Percentiles rank a stretch among this genome's conserved stretches.
These are phyloP conservation scores for Plebejus argus DNA, from an alignment of 2,888 invertebrate species.

Conservation along the genomic window DNA sequence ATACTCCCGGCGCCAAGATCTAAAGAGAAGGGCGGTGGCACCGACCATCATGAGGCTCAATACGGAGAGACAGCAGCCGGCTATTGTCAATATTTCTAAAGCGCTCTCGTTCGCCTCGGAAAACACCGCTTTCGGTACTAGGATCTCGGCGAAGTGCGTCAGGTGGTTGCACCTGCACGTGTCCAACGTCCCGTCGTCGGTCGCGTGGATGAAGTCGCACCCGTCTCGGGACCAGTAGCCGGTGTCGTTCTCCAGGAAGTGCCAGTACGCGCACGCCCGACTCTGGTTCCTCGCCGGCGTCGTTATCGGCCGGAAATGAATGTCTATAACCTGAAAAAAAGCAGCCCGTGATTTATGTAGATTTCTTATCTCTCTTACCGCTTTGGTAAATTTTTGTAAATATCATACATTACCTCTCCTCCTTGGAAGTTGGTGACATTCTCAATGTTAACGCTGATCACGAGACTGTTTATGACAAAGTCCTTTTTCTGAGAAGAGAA, in stretches of 20 bases:
- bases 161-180: constrained; percentile 79
- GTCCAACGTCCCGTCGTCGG: constrained; percentile 58
- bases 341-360: constrained; percentile 26
- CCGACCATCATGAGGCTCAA: constrained; percentile 76
- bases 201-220: constrained; percentile 65
- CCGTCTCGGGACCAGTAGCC: constrained; percentile 80
- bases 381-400: too few relatives aligned
- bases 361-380: too few relatives aligned
- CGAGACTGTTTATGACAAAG: constrained; percentile 63
- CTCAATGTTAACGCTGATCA: constrained; percentile 73
- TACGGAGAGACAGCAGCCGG: constrained; percentile 76
- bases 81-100: constrained; percentile 71
- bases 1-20: constrained; percentile 82
- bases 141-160: constrained; percentile 81
- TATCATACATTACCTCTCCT: constrained; percentile 57
- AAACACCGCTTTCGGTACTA: constrained; percentile 63
- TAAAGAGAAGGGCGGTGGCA: constrained; percentile 76
- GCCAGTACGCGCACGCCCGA: constrained; percentile 79
- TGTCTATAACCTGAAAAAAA: constrained; percentile 58
- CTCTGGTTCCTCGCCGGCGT: constrained; percentile 56
- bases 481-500: constrained; percentile 49
- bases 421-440: constrained; percentile 57
- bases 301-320: constrained; percentile 63
- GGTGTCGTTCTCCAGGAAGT: constrained; percentile 62
- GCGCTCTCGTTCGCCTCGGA: constrained; percentile 61